Conservation (phyloP, 2,888 invertebrate genomes). For the Ethmia dodecea region DNA sequence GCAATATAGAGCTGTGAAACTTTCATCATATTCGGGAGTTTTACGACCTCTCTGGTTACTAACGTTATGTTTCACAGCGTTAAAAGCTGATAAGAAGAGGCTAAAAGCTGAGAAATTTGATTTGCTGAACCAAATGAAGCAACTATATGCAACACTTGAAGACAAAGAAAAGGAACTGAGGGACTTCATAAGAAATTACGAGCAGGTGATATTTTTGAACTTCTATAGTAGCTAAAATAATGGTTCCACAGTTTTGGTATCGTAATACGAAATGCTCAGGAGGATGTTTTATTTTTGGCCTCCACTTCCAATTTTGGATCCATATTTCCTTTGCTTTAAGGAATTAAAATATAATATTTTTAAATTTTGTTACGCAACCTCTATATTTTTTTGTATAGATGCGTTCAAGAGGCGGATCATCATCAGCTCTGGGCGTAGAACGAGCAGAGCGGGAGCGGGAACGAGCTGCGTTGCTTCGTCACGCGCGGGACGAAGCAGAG, state of each 20-base stretch:
- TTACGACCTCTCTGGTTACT: too few relatives aligned
- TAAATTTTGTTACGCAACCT: not conserved
- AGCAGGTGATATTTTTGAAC: too few relatives aligned
- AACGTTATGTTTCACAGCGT: slow-evolving; percentile 75
- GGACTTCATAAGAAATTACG: slow-evolving; percentile 96
- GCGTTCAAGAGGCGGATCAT: slow-evolving; percentile 87
- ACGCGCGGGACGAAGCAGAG: slow-evolving; percentile 94
- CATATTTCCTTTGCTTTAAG: too few relatives aligned
- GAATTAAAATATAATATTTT: too few relatives aligned
- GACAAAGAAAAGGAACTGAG: slow-evolving; percentile 96
- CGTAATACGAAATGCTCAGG: too few relatives aligned
- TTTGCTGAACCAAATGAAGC: slow-evolving; percentile 95
- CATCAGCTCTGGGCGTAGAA: slow-evolving; percentile 79
- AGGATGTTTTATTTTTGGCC: too few relatives aligned
- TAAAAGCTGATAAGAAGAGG: slow-evolving; percentile 93
- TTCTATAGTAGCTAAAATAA: too few relatives aligned
- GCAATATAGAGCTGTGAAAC: too few relatives aligned
- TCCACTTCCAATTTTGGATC: too few relatives aligned
- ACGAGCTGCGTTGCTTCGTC: slow-evolving; percentile 90
- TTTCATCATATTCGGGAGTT: too few relatives aligned
- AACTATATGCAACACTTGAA: slow-evolving; percentile 94
- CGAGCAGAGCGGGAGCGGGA: slow-evolving; percentile 89
- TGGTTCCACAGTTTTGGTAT: too few relatives aligned
- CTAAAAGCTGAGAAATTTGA: slow-evolving; percentile 96
- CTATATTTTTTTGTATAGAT: slow-evolving; percentile 38